Base-by-base conservation (phyloP, 2,113 vertebrate genomes). In the Paradoxurus hermaphroditus region DNA sequence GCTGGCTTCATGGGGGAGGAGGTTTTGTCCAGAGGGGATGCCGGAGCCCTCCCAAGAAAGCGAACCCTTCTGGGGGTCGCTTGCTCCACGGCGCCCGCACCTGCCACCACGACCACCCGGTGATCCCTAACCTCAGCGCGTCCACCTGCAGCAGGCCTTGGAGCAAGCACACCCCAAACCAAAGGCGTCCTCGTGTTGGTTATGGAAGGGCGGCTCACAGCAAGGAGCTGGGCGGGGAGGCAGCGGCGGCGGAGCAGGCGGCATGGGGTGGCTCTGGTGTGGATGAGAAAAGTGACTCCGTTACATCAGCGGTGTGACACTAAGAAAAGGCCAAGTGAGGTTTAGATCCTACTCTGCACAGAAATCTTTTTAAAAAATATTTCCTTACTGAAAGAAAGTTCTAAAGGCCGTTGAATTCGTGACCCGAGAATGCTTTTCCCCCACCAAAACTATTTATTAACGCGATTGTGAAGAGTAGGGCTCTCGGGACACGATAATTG, bases 191-290 rank as follows among this genome's bases (percentile, higher is more conserved):
- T n/a, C 29, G 5, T 6, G 4, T 4, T 51, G 63, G 11, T 15
- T n/a, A 14, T 3, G n/a, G 25, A 12, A 44, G 25, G 16, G 36
- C 0, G 51, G 41, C 63, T n/a, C 59, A 16, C 51, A 18, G 72
- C 49, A 8, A 5, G 16, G 11, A 8, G n/a, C 65, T 4, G 4
- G 27, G 34, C 12, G 13, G 83, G 56, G 39, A n/a, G 44, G 34
- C 65, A 41, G 29, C 5, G 0, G 7, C 41, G 2, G 7, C n/a
- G 2, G n/a, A 0, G 15, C 68, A 15, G 68, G n/a, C 56, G 0
- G 21, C 34, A 23, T 16, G 29, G 29, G 31, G 36, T 0, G 23
- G 41, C 65, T 27, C 18, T 53, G 29, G 41, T 3, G 18, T 0
- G 29, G 65, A 27, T 16, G 10, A 25, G 4, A 14, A 41, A 59